Conservation (phyloP, 2,797 vertebrate species). For the Rhincodon typus region DNA sequence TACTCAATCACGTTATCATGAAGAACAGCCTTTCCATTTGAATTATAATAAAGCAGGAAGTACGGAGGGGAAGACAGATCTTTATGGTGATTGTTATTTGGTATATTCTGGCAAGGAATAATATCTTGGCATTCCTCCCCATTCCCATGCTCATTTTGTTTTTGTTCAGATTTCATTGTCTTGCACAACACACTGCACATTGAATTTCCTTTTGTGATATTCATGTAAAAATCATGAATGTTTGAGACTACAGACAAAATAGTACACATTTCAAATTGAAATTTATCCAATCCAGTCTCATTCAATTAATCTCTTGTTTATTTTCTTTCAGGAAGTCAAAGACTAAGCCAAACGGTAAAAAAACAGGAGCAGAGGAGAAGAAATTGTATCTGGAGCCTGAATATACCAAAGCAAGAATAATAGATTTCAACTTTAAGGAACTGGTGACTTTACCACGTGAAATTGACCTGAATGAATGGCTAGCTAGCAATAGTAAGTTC, state of each 20-base stretch:
- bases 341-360: slow-evolving; percentile 97
- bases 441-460: slow-evolving; percentile 90
- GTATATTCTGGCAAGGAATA: not conserved
- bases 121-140: not conserved
- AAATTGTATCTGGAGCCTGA: slow-evolving; percentile 91
- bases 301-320: slow-evolving; percentile 32
- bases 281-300: not conserved
- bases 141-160: slow-evolving; percentile 36
- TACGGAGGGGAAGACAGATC: not conserved
- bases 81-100: not conserved
- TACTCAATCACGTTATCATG: not conserved
- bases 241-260: not conserved
- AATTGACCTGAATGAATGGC: slow-evolving; percentile 98
- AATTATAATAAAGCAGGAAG: not conserved
- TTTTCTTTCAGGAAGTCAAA: slow-evolving; percentile 80
- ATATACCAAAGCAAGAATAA: slow-evolving; percentile 84
- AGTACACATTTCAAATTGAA: slow-evolving; percentile 22
- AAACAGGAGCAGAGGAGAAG: slow-evolving; percentile 84
- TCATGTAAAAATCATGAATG: not conserved
- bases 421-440: slow-evolving; percentile 91
- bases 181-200: not conserved
- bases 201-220: slow-evolving; percentile 26
- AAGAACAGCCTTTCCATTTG: not conserved
- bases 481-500: slow-evolving; percentile 94
- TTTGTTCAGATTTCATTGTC: slow-evolving; percentile 26